Evolutionary conservation across 2,113 vertebrate species (phyloP).

Genomic region (Petaurus breviceps): DNA sequence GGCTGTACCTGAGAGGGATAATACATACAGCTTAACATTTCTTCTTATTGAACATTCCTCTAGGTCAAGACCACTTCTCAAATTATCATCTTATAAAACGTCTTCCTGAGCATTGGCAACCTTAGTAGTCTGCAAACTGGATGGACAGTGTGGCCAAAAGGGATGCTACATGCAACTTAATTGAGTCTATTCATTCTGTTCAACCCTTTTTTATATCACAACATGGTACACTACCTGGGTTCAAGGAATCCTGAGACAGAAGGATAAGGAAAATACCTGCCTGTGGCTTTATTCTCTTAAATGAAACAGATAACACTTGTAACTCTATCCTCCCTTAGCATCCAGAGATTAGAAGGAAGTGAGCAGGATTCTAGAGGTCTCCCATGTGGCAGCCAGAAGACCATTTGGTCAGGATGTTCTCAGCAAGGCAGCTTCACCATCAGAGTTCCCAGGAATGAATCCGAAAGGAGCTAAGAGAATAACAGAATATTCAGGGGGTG

Average conservation of each 20-base stretch:
- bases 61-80: not conserved
- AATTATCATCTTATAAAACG: not conserved
- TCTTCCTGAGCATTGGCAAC: not conserved
- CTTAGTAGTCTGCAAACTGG: not conserved
- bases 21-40: not conserved
- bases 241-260: not conserved
- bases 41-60: not conserved
- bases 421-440: not conserved
- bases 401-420: not conserved
- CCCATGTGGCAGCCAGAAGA: not conserved
- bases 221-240: not conserved
- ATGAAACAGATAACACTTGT: not conserved
- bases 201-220: not conserved
- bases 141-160: not conserved
- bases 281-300: conserved; percentile 58
- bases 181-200: not conserved
- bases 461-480: conserved; percentile 72
- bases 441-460: conserved; percentile 77
- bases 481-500: not conserved
- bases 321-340: not conserved
- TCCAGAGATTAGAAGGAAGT: not conserved
- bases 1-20: not conserved
- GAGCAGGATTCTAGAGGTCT: not conserved
- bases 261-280: not conserved
- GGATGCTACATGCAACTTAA: not conserved